Percentiles rank a stretch among this genome's conserved stretches.
Evolutionary conservation across 2,888 invertebrate genomes (phyloP).

Genomic region (Noctua janthe): DNA sequence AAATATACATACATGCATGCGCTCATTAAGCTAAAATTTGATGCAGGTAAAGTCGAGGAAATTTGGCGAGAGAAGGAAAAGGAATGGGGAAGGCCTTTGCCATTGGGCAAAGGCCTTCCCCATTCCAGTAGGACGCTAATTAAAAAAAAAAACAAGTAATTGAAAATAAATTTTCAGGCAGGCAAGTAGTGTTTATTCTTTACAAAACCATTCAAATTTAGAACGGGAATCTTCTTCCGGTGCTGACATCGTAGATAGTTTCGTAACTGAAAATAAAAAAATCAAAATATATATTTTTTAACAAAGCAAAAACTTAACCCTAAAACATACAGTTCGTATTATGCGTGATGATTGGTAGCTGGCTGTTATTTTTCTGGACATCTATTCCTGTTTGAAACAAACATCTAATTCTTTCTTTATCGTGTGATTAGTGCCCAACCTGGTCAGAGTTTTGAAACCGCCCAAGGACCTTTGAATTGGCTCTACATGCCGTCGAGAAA

Average conservation of each 20-base stretch:
- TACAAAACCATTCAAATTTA: background rate
- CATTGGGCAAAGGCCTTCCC: too few species aligned
- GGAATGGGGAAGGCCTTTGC: too few species aligned
- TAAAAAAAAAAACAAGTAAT: background rate
- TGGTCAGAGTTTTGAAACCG: background rate
- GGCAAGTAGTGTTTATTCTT: background rate
- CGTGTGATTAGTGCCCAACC: background rate
- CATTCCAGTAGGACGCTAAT: too few species aligned
- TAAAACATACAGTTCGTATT: too few species aligned
- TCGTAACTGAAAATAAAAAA: constrained; percentile 3
- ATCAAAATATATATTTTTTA: background rate
- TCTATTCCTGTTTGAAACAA: background rate
- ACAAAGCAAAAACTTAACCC: too few species aligned
- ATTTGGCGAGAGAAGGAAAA: too few species aligned
- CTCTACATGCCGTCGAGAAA: too few species aligned
- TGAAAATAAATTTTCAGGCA: background rate
- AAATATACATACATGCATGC: too few species aligned
- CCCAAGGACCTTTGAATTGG: too few species aligned
- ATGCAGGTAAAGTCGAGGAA: too few species aligned
- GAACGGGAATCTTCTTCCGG: constrained; percentile 4
- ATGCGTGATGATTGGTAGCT: too few species aligned
- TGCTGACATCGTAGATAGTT: background rate
- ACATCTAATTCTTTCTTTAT: background rate
- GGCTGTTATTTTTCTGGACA: background rate
- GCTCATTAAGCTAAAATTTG: too few species aligned